phyloP scores from a whole-genome alignment of 2,888 invertebrate species.

The Aphelenchoides bicaudatus region DNA sequence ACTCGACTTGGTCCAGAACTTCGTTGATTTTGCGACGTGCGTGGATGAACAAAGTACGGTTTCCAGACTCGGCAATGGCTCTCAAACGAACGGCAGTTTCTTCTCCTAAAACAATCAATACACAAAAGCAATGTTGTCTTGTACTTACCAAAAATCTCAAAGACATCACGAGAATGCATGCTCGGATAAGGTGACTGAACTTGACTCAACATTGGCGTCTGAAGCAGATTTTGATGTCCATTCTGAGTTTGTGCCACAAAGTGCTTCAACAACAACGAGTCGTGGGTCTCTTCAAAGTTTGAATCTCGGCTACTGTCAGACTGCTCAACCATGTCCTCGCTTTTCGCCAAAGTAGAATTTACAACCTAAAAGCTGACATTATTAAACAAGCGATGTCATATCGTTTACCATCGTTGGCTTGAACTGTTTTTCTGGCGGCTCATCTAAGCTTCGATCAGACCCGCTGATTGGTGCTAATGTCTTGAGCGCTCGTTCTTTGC shows the following conservation, averaged over 20 bases:
- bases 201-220: constrained; percentile 3
- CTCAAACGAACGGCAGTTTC: constrained; percentile 12
- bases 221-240: not conserved
- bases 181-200: constrained; percentile 3
- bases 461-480: not conserved
- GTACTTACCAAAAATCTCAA: constrained; percentile 14
- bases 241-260: not conserved
- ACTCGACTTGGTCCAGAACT: constrained; percentile 12
- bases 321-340: constrained; percentile 15
- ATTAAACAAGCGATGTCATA: no score
- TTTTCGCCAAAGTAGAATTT: no score
- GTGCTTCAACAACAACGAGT: constrained; percentile 8
- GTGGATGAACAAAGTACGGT: constrained; percentile 14
- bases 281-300: constrained; percentile 17
- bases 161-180: constrained; percentile 10
- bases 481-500: not conserved
- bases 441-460: not conserved
- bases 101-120: constrained; percentile 5
- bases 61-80: constrained; percentile 10
- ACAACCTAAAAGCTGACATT: no score
- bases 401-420: constrained; percentile 14
- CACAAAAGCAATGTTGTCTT: not conserved
- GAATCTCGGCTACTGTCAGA: constrained; percentile 13
- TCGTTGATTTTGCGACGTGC: constrained; percentile 20
- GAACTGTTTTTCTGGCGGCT: constrained; percentile 11